Evolutionary conservation across 2,888 invertebrate species (phyloP).

Genomic region (Antitype chi): DNA sequence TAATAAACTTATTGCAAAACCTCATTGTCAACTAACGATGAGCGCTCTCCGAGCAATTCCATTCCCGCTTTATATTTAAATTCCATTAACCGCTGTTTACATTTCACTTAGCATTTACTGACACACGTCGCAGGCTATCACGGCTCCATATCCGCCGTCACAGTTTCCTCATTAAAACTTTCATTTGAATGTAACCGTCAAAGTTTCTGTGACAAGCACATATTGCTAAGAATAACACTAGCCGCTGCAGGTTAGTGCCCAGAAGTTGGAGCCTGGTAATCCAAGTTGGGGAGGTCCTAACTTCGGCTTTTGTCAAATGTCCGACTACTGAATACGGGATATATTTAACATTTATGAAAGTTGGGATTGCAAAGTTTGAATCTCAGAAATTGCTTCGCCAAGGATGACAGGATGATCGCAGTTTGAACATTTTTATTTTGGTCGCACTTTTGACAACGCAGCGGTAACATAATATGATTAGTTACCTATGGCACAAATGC

Average conservation of each 20-base stretch:
- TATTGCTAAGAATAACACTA: constrained; percentile 59
- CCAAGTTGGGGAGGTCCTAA: constrained; percentile 58
- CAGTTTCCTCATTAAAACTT: constrained; percentile 66
- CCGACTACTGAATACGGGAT: constrained; percentile 52
- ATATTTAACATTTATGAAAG: constrained; percentile 65
- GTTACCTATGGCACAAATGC: neutral
- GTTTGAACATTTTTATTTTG: neutral
- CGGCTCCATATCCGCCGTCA: constrained; percentile 28
- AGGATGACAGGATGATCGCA: constrained; percentile 23
- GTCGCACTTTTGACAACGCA: neutral
- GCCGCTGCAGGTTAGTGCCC: constrained; percentile 46
- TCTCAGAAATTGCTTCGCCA: constrained; percentile 41
- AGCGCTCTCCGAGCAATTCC: neutral
- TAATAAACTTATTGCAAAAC: neutral
- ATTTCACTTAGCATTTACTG: constrained; percentile 53
- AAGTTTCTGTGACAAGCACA: constrained; percentile 58
- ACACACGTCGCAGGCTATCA: constrained; percentile 35
- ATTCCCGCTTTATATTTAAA: constrained; percentile 27
- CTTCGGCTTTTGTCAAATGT: constrained; percentile 64
- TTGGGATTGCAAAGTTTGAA: constrained; percentile 52
- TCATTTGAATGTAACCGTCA: constrained; percentile 53
- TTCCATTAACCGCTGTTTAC: constrained; percentile 32
- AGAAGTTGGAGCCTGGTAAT: constrained; percentile 59
- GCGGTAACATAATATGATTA: neutral
- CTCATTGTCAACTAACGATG: neutral